Conservation (phyloP, 2,888 invertebrate species). For the Halictus ligatus region DNA sequence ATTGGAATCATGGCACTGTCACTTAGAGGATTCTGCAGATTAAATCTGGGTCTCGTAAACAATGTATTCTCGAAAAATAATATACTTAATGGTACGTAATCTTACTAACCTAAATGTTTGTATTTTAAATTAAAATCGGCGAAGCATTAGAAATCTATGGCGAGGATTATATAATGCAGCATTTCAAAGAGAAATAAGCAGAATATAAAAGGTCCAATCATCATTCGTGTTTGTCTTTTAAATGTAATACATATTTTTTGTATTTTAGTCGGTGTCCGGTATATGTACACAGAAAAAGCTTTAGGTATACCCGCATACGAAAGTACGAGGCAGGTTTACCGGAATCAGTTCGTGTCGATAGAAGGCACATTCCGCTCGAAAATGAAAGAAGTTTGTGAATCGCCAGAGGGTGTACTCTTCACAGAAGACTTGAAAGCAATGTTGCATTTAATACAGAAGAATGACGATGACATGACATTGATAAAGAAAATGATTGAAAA, state of each 20-base stretch:
- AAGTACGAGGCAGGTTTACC: constrained; percentile 85
- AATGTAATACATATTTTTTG: neutral
- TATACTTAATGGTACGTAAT: constrained; percentile 70
- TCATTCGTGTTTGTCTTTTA: neutral
- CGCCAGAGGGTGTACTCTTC: constrained; percentile 89
- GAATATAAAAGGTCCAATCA: neutral
- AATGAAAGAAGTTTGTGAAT: constrained; percentile 87
- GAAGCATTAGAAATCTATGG: neutral
- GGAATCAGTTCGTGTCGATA: constrained; percentile 87
- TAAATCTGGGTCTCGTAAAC: constrained; percentile 63
- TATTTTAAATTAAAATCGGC: neutral
- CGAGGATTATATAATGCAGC: too few species aligned
- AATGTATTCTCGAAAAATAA: constrained; percentile 60
- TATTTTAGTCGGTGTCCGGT: constrained; percentile 75
- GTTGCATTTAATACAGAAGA: constrained; percentile 89
- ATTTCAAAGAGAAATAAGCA: neutral
- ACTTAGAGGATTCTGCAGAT: constrained; percentile 62
- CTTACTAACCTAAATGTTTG: constrained; percentile 61
- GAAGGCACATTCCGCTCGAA: constrained; percentile 89
- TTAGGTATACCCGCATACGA: constrained; percentile 88
- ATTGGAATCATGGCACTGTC: constrained; percentile 69
- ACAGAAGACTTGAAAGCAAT: constrained; percentile 94
- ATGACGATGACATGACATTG: constrained; percentile 87
- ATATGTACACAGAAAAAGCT: constrained; percentile 86
- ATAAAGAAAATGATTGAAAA: constrained; percentile 89